These are phyloP conservation scores for Festucalex cinctus DNA, from an alignment of 2,113 vertebrate genomes.

Conservation along the genomic window DNA sequence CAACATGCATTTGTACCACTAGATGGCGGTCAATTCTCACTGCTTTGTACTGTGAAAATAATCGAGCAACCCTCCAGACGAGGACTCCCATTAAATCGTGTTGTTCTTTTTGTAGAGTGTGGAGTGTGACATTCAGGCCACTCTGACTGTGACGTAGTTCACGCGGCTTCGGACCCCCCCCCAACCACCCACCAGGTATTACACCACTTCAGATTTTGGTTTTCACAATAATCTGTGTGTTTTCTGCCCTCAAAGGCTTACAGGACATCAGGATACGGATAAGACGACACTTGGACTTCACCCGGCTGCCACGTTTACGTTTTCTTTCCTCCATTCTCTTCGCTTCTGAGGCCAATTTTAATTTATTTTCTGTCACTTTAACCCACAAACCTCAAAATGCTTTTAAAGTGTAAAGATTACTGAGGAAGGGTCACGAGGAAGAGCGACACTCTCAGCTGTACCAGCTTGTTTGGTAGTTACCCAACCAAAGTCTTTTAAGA, in stretches of 20 bases:
- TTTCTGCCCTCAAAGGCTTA: constrained; percentile 7
- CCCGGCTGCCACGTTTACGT: constrained; percentile 20
- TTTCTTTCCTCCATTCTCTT: neutral
- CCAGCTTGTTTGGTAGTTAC: constrained; percentile 22
- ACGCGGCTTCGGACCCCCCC: constrained; percentile 4
- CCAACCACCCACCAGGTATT: constrained; percentile 52
- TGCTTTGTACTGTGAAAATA: neutral
- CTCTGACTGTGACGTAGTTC: constrained; percentile 68
- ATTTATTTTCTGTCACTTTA: constrained; percentile 29
- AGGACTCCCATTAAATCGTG: neutral
- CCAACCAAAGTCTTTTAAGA: constrained; percentile 53
- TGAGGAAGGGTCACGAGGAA: constrained; percentile 13
- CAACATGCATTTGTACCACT: neutral
- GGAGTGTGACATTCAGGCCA: constrained; percentile 73
- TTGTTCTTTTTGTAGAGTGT: constrained; percentile 62
- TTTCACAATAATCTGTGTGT: neutral
- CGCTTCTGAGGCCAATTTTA: constrained; percentile 49
- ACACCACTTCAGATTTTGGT: neutral
- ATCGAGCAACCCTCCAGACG: neutral
- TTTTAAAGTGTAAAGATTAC: constrained; percentile 56
- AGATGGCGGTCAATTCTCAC: neutral
- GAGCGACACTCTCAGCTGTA: constrained; percentile 25
- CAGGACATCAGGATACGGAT: constrained; percentile 18
- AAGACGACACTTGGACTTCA: constrained; percentile 18
- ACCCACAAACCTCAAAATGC: constrained; percentile 11